phyloP scores from a whole-genome alignment of 2,113 vertebrate genomes.

The Poeciliopsis retropinna region DNA sequence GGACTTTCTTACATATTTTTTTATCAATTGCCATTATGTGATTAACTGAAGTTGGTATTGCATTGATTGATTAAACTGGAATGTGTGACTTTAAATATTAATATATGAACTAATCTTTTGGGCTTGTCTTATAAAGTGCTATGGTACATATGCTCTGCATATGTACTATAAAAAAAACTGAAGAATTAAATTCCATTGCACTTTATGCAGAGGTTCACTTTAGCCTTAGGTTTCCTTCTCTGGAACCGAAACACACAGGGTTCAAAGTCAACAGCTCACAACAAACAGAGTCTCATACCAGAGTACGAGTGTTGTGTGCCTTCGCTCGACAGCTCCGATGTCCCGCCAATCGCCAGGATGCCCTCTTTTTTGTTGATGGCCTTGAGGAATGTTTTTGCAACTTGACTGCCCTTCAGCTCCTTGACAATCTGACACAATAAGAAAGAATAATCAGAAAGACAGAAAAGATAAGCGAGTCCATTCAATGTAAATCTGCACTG shows the following conservation, averaged over 20 bases:
- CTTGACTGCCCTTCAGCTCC: slow-evolving; percentile 89
- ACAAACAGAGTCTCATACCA: slow-evolving; percentile 57
- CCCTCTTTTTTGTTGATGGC: slow-evolving; percentile 96
- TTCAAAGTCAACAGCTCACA: slow-evolving; percentile 22
- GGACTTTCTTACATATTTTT: too few relatives aligned
- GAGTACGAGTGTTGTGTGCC: slow-evolving; percentile 95
- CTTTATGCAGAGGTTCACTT: slow-evolving; percentile 1
- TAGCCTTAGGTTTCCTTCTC: not conserved
- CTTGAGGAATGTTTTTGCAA: slow-evolving; percentile 93
- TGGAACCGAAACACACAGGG: slow-evolving; percentile 3
- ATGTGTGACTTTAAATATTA: too few relatives aligned
- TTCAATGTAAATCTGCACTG: not conserved
- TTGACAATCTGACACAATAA: slow-evolving; percentile 86
- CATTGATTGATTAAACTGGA: too few relatives aligned
- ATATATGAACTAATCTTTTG: too few relatives aligned
- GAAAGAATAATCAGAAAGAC: not conserved
- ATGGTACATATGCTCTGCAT: too few relatives aligned
- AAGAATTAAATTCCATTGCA: not conserved
- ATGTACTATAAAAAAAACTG: too few relatives aligned
- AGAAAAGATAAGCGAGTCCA: not conserved
- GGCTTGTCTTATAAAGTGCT: too few relatives aligned
- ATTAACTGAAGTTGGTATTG: too few relatives aligned
- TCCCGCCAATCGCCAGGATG: slow-evolving; percentile 93
- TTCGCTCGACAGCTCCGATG: slow-evolving; percentile 91
- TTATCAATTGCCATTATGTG: too few relatives aligned